A percentile compares a stretch with the other conserved stretches of the same genome.
These are phyloP conservation scores for human (Homo sapiens) DNA, from an alignment of 2,113 vertebrate genomes.

Conservation along the genomic window DNA sequence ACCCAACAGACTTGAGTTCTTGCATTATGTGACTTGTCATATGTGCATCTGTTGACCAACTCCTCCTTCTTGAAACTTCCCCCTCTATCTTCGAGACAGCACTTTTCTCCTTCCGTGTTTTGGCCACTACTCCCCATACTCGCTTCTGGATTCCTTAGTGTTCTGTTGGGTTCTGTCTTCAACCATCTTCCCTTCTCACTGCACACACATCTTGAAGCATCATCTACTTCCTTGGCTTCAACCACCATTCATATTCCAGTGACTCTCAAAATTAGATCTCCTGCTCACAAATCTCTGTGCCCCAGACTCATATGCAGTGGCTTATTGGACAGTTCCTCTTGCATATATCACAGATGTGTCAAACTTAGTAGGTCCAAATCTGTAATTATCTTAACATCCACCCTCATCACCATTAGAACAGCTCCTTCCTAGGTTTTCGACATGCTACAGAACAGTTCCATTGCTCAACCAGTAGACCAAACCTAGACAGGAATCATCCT, in stretches of 20 bases:
- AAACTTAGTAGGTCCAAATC: not conserved
- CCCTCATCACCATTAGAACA: not conserved
- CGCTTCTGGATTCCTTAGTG: not conserved
- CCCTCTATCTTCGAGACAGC: not conserved
- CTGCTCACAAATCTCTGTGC: not conserved
- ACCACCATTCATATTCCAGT: not conserved
- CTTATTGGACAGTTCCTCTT: not conserved
- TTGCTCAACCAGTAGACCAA: not conserved
- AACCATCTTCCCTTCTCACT: not conserved
- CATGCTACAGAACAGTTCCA: not conserved
- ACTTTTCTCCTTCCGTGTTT: not conserved
- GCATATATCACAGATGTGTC: not conserved
- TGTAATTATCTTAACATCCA: not conserved
- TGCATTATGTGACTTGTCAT: not conserved
- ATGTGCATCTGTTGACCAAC: not conserved
- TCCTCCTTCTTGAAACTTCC: not conserved
- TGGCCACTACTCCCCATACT: too few relatives aligned
- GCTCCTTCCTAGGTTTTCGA: not conserved
- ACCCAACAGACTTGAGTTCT: not conserved
- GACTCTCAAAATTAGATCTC: not conserved
- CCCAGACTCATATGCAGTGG: not conserved
- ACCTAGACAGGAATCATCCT: not conserved
- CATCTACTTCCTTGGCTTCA: not conserved
- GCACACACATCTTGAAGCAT: not conserved
- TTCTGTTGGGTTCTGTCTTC: not conserved